These are phyloP conservation scores for Nyctereutes procyonoides DNA, from an alignment of 2,113 vertebrate genomes.

Conservation along the genomic window DNA sequence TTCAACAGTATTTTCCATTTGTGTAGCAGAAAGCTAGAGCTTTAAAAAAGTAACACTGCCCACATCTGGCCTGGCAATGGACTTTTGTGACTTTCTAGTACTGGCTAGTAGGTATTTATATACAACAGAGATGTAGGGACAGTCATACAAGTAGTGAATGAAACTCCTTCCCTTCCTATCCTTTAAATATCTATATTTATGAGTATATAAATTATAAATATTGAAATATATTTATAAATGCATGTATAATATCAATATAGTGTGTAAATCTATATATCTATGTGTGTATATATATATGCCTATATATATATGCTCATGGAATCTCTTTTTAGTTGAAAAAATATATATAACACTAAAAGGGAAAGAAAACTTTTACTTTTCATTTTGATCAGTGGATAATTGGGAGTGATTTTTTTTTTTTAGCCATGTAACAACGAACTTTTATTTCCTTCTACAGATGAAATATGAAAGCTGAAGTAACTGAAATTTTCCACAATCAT, in stretches of 20 bases:
- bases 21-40: neutral
- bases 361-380: neutral
- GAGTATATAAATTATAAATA: too few species aligned
- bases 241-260: neutral
- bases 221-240: neutral
- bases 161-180: neutral
- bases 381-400: neutral
- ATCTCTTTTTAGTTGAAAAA: neutral
- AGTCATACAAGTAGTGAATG: neutral
- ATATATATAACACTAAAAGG: neutral
- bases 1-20: constrained; percentile 65
- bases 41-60: neutral
- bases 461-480: neutral
- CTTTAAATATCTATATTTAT: neutral
- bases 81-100: neutral
- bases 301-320: neutral
- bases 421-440: neutral
- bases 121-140: neutral
- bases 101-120: neutral
- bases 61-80: neutral
- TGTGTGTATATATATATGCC: too few species aligned
- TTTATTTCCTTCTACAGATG: neutral
- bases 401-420: neutral
- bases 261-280: neutral
- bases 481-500: neutral